Percentiles rank a stretch among this genome's conserved stretches.
phyloP scores from a whole-genome alignment of 1,140 invertebrate species.

The Batillaria attramentaria region DNA sequence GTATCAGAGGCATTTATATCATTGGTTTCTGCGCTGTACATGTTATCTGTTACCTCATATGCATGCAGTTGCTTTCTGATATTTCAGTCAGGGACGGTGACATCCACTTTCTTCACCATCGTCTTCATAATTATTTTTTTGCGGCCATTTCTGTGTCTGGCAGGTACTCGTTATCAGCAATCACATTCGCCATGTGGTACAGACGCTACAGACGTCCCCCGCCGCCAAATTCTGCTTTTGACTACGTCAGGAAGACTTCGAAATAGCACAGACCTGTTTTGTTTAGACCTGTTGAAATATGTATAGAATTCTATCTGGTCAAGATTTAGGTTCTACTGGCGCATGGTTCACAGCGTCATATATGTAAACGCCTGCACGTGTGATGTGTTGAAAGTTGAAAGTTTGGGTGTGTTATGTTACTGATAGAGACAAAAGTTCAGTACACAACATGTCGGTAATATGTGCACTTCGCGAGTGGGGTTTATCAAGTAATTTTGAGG shows the following conservation, averaged over 20 bases:
- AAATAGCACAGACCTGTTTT: no score
- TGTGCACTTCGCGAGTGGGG: no score
- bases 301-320: no score
- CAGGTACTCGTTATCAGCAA: constrained; percentile 38
- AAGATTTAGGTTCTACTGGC: no score
- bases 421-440: no score
- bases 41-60: neutral
- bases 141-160: neutral
- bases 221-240: constrained; percentile 24
- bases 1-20: neutral
- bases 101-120: constrained; percentile 72
- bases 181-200: constrained; percentile 43
- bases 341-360: no score
- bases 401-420: no score
- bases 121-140: neutral
- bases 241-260: constrained; percentile 19
- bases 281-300: no score
- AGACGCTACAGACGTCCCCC: constrained; percentile 28
- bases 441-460: no score
- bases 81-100: constrained; percentile 76
- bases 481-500: no score
- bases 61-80: constrained; percentile 35
- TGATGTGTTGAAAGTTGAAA: no score
- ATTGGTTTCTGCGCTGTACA: neutral
- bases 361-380: no score